These are phyloP conservation scores for Macrostomum lignano DNA, from an alignment of 1,140 invertebrate species.

Conservation along the genomic window DNA sequence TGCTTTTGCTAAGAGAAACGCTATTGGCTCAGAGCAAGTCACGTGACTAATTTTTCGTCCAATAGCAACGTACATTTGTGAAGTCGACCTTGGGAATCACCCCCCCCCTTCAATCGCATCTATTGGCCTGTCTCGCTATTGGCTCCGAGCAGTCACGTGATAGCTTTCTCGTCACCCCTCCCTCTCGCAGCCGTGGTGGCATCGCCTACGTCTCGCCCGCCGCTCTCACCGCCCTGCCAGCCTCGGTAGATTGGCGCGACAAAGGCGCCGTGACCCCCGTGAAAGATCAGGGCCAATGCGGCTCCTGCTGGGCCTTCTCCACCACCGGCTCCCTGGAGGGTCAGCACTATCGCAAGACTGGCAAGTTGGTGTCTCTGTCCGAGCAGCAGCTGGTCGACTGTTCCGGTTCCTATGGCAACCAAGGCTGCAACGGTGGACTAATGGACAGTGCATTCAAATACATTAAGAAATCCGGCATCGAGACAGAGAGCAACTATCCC, in stretches of 20 bases:
- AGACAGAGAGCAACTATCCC: not conserved
- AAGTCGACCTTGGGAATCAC: too few relatives aligned
- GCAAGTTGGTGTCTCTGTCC: slow-evolving; percentile 12
- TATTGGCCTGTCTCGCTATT: too few relatives aligned
- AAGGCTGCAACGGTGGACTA: slow-evolving; percentile 18
- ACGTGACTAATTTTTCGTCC: too few relatives aligned
- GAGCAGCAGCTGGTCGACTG: slow-evolving; percentile 21
- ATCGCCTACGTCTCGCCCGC: too few relatives aligned
- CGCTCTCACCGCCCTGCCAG: slow-evolving; percentile 7
- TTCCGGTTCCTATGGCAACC: slow-evolving; percentile 11
- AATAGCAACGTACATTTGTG: too few relatives aligned
- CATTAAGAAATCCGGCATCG: slow-evolving; percentile 8
- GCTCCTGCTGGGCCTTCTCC: slow-evolving; percentile 66
- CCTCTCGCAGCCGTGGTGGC: too few relatives aligned
- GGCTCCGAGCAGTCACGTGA: too few relatives aligned
- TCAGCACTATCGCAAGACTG: slow-evolving; percentile 11
- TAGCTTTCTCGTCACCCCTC: too few relatives aligned
- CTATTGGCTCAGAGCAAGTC: too few relatives aligned
- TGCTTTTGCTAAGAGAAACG: too few relatives aligned
- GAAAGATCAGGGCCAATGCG: slow-evolving; percentile 40
- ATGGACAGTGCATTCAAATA: slow-evolving; percentile 23
- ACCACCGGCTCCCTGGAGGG: slow-evolving; percentile 15
- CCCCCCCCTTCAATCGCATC: too few relatives aligned
- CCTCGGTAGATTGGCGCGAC: slow-evolving; percentile 26
- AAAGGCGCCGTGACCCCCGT: slow-evolving; percentile 28